phyloP scores from a whole-genome alignment of 2,888 invertebrate species.

The Agrochola macilenta region DNA sequence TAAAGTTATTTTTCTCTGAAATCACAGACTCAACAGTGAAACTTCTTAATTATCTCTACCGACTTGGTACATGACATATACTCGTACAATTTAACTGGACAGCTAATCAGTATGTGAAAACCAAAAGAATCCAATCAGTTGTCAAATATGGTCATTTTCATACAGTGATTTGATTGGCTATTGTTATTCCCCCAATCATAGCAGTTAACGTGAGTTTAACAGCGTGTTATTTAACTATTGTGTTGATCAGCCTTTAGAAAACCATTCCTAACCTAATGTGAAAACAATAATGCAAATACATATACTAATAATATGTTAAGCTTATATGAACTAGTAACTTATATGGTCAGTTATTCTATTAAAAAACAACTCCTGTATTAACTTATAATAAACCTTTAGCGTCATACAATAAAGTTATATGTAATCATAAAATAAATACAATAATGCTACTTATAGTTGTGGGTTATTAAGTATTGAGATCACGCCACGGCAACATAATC shows the following conservation, averaged over 20 bases:
- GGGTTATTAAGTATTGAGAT: conserved; percentile 50
- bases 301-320: conserved; percentile 10
- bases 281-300: conserved; percentile 4
- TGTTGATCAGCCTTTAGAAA: background rate
- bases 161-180: background rate
- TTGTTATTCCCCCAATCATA: background rate
- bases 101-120: background rate
- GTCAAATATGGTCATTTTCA: background rate
- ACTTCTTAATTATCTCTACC: background rate
- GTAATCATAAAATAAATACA: conserved; percentile 57
- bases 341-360: conserved; percentile 14
- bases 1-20: background rate
- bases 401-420: conserved; percentile 42
- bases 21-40: background rate
- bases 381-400: conserved; percentile 34
- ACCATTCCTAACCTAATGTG: background rate
- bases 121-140: background rate
- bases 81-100: background rate
- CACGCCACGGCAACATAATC: conserved; percentile 58
- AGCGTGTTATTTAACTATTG: background rate
- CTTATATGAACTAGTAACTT: background rate
- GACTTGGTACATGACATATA: background rate
- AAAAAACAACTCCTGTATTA: conserved; percentile 27
- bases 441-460: conserved; percentile 36
- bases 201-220: background rate